Base-by-base conservation (phyloP, 2,113 vertebrate genomes). In the Rostratula benghalensis region DNA sequence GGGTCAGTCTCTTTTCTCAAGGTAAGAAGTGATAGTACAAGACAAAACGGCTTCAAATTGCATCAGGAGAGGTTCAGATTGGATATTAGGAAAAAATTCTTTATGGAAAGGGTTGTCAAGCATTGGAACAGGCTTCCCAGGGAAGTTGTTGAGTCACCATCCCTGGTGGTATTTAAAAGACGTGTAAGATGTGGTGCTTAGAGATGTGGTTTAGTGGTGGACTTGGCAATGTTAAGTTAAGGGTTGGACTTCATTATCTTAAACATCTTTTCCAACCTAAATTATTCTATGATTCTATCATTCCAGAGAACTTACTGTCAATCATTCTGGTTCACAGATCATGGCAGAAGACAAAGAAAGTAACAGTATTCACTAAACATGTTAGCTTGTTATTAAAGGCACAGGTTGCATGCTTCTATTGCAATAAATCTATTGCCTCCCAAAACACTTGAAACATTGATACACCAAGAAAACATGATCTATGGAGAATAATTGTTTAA, bases 401-500 rank as follows among this genome's bases (percentile, higher is more conserved):
- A 56, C 20, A 68, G 23, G 28, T 84, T 85, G 31, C 74, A 82
- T 3, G 2, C 45, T 53, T 69, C 45, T 53, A 16, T 70, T 50
- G 18, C 51, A 75, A 17, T 41, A 77, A 61, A 75, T 73, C 9
- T 43, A 54, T 39, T 50, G 43, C 45, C n/a, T 86, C 50, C 59
- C 45, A 53, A 83, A 87, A 83, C 3, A 10, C n/a, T 45, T 88
- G 56, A 82, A 90, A 70, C 16, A n/a, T 81, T 54, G 92, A 95
- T 68, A 59, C 16, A 75, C 15, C 23, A 88, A 69, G n/a, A 82
- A 90, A 84, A 68, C 11, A 43, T n/a, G 28, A 75, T 37, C 43
- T 70, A 41, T 79, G 31, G 41, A 83, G 39, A 89, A 12, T 88
- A 95, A 94, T 57, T 82, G 65, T 73, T 95, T 90, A 88, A 89